Conservation (phyloP, 2,113 vertebrate species). For the Mugil cephalus region DNA sequence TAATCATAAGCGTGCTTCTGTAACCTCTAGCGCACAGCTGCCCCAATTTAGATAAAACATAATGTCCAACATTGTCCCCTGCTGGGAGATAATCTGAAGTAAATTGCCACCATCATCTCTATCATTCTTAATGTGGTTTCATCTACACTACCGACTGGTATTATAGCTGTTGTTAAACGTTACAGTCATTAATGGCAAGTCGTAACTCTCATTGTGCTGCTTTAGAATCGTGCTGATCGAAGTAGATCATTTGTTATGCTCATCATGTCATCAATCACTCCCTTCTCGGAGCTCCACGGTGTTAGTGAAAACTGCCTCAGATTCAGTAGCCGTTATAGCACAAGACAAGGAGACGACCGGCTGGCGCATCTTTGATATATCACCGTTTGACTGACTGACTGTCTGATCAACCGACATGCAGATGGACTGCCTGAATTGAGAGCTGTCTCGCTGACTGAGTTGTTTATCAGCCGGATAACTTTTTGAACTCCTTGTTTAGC, state of each 20-base stretch:
- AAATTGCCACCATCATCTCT: conserved; percentile 65
- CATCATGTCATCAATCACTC: conserved; percentile 62
- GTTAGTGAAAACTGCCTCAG: conserved; percentile 3
- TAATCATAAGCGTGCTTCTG: conserved; percentile 23
- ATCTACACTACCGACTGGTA: conserved; percentile 42
- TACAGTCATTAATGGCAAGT: conserved; percentile 64
- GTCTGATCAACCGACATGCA: not conserved
- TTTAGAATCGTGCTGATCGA: conserved; percentile 45
- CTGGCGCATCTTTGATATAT: conserved; percentile 49
- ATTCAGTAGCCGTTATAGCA: conserved; percentile 10
- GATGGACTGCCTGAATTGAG: conserved; percentile 24
- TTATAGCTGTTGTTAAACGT: conserved; percentile 71
- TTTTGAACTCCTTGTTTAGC: conserved; percentile 22
- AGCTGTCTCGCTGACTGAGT: conserved; percentile 8
- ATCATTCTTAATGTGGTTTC: conserved; percentile 58
- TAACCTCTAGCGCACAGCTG: conserved; percentile 51
- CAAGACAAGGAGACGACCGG: conserved; percentile 6
- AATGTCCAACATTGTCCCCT: conserved; percentile 53
- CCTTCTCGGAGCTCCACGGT: conserved; percentile 15
- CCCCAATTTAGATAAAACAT: conserved; percentile 54
- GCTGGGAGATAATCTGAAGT: conserved; percentile 62
- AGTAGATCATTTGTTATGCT: conserved; percentile 63
- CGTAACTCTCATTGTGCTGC: conserved; percentile 54
- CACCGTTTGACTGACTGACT: conserved; percentile 20
- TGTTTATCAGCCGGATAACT: conserved; percentile 30